A percentile compares a stretch with the other conserved stretches of the same genome.
Conservation (phyloP, 2,797 vertebrate genomes). For the Pachyuromys duprasi region DNA sequence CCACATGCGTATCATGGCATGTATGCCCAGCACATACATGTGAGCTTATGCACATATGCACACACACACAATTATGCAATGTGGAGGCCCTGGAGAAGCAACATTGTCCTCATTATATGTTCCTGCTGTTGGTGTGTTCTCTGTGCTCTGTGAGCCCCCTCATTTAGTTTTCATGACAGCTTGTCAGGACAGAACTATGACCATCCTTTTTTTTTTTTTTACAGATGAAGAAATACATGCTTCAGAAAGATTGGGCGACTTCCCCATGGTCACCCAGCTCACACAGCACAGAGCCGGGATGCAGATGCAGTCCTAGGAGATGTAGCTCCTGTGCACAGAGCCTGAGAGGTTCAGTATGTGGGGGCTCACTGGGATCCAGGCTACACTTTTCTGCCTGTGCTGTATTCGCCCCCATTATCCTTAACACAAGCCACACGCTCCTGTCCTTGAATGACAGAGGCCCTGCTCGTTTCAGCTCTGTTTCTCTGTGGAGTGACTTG, state of each 20-base stretch:
- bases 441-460: neutral
- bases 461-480: neutral
- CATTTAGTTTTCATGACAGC: neutral
- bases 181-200: neutral
- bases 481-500: neutral
- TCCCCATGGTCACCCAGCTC: neutral
- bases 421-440: neutral
- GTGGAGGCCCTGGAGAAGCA: accelerated
- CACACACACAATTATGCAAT: neutral
- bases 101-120: neutral
- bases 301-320: too few species aligned
- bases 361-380: neutral
- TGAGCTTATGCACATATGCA: too few species aligned
- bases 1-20: neutral
- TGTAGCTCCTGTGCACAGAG: neutral
- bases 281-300: neutral
- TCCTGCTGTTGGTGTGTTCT: accelerated
- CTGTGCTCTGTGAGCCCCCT: neutral
- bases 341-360: neutral
- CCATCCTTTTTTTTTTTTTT: neutral
- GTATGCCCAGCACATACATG: too few species aligned
- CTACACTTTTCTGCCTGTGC: accelerated
- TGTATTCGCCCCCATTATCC: accelerated
- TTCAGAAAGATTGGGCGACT: neutral
- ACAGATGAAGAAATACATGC: neutral